Percentiles rank a stretch among this genome's conserved stretches.
phyloP scores from a whole-genome alignment of 1,140 invertebrate species.

The Teleogryllus occipitalis region DNA sequence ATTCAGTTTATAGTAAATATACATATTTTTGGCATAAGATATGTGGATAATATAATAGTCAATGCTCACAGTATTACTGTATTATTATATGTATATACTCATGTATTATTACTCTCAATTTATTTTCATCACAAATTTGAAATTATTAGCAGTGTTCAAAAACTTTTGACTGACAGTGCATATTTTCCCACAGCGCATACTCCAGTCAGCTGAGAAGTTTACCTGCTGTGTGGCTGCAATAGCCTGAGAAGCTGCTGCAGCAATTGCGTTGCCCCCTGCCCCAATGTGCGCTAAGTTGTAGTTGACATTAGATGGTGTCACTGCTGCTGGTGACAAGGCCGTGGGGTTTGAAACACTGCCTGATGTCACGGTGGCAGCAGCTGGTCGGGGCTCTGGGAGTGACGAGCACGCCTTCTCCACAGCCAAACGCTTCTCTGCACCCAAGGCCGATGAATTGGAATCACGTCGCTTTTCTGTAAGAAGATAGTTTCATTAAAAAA shows the following conservation, averaged over 20 bases:
- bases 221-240: slow-evolving; percentile 93
- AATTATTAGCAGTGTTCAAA: no score
- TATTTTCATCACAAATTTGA: no score
- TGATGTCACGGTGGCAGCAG: slow-evolving; percentile 6
- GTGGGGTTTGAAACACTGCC: slow-evolving; percentile 17
- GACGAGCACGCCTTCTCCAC: slow-evolving; percentile 14
- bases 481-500: background rate
- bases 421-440: slow-evolving; percentile 18
- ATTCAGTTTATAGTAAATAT: no score
- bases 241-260: slow-evolving; percentile 89
- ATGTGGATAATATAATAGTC: no score
- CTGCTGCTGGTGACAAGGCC: slow-evolving; percentile 20
- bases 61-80: no score
- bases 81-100: no score
- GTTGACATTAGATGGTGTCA: slow-evolving; percentile 33
- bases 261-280: slow-evolving; percentile 79
- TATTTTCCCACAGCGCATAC: no score
- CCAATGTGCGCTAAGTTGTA: slow-evolving; percentile 52
- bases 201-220: slow-evolving; percentile 1
- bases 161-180: no score
- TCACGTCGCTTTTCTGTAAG: slow-evolving; percentile 17
- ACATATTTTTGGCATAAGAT: no score
- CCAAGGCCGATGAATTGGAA: slow-evolving; percentile 2
- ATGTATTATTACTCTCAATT: no score
- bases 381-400: slow-evolving; percentile 10